Percentiles rank a stretch among this genome's conserved stretches.
phyloP scores from a whole-genome alignment of 2,113 vertebrate genomes.

The Bufo gargarizans region DNA sequence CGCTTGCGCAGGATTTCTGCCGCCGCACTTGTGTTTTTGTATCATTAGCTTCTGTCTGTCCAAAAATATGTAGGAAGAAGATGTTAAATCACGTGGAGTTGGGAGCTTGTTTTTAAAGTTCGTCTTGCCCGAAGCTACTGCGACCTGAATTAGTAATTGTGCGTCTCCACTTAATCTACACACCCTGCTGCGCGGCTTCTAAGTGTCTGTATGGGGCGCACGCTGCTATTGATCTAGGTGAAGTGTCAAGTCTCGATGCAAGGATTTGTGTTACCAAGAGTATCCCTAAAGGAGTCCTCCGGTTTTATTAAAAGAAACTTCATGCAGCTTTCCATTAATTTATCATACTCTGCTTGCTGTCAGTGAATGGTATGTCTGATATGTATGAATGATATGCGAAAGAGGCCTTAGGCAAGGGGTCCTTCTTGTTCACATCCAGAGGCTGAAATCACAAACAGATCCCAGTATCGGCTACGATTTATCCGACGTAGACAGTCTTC shows the following conservation, averaged over 20 bases:
- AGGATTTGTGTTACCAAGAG: background rate
- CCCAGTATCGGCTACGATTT: too few species aligned
- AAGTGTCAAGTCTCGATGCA: background rate
- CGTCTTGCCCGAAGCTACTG: background rate
- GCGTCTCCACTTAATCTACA: constrained; percentile 5
- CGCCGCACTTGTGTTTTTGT: background rate
- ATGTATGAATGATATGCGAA: too few species aligned
- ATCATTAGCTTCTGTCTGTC: background rate
- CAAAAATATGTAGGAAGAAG: background rate
- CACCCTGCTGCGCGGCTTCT: background rate
- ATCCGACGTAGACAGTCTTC: too few species aligned
- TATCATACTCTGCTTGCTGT: background rate
- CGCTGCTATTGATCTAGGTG: background rate
- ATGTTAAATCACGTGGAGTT: background rate
- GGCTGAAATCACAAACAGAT: too few species aligned
- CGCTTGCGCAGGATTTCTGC: background rate
- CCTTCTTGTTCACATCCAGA: too few species aligned
- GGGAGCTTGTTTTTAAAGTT: background rate
- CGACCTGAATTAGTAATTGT: constrained; percentile 14
- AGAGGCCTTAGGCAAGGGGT: too few species aligned
- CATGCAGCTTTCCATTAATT: background rate
- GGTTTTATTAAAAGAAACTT: background rate
- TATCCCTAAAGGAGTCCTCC: background rate
- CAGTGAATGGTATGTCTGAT: background rate
- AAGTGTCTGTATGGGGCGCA: background rate